A percentile compares a stretch with the other conserved stretches of the same genome.
Evolutionary conservation across 2,797 vertebrate genomes (phyloP).

Genomic region (Brotogeris chrysoptera): DNA sequence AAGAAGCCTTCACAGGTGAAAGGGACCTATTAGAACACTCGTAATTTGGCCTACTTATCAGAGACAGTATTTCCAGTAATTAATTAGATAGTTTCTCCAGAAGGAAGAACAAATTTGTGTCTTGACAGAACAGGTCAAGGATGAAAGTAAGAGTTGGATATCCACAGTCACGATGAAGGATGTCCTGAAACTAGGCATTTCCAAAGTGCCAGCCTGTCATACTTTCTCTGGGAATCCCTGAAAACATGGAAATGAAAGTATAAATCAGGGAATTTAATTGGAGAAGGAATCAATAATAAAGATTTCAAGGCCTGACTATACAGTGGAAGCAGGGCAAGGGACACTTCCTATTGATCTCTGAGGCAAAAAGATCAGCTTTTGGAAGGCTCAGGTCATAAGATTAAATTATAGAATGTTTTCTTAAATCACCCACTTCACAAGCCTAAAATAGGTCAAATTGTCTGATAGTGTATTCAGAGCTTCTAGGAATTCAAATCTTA

Average conservation of each 20-base stretch:
- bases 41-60: conserved; percentile 6
- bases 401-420: neutral
- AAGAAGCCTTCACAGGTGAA: neutral
- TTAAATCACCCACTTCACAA: neutral
- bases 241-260: neutral
- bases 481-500: neutral
- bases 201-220: neutral
- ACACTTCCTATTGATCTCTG: neutral
- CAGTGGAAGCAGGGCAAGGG: neutral
- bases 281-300: neutral
- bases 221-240: neutral
- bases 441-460: neutral
- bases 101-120: neutral
- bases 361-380: neutral
- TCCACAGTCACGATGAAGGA: neutral
- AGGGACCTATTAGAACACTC: neutral
- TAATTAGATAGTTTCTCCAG: neutral
- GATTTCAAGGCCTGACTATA: neutral
- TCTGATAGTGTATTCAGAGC: neutral
- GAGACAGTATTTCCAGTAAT: neutral
- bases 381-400: neutral
- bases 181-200: neutral
- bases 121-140: conserved; percentile 23
- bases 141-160: neutral
- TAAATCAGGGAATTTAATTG: neutral